Percentiles rank a stretch among this genome's conserved stretches.
Evolutionary conservation across 2,797 vertebrate species (phyloP).

Genomic region (Echiichthys vipera): DNA sequence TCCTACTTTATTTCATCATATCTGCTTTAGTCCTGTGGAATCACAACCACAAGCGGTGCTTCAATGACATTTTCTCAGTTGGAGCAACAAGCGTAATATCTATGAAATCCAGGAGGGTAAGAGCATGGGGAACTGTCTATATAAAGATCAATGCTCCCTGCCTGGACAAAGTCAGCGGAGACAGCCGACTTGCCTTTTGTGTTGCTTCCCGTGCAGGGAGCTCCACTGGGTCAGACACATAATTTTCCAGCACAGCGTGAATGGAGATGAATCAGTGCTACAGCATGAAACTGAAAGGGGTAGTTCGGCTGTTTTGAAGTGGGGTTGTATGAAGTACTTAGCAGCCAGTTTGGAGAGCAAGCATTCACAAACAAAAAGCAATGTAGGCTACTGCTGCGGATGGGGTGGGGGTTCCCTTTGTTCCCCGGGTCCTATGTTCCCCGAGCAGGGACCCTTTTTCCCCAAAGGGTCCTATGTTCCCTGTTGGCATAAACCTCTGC

Average conservation of each 20-base stretch:
- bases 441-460: no score
- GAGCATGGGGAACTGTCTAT: background rate
- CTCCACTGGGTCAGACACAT: slow-evolving; percentile 44
- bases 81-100: slow-evolving; percentile 17
- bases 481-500: no score
- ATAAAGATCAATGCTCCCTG: slow-evolving; percentile 36
- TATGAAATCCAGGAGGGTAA: slow-evolving; percentile 31
- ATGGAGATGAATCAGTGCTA: slow-evolving; percentile 34
- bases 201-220: slow-evolving; percentile 30
- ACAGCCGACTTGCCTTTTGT: slow-evolving; percentile 20
- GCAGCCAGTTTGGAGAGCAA: no score
- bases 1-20: slow-evolving; percentile 2
- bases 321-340: no score
- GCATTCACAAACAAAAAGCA: no score
- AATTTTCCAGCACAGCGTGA: slow-evolving; percentile 51
- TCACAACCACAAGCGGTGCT: background rate
- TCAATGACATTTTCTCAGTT: slow-evolving; percentile 17
- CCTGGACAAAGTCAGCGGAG: slow-evolving; percentile 18
- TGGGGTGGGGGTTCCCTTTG: no score
- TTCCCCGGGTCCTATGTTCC: no score
- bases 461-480: no score
- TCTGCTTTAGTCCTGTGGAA: background rate
- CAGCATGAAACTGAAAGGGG: slow-evolving; percentile 29
- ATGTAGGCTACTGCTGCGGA: no score
- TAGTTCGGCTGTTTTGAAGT: no score